phyloP scores from a whole-genome alignment of 2,797 vertebrate genomes.

The Arnoldichthys spilopterus region DNA sequence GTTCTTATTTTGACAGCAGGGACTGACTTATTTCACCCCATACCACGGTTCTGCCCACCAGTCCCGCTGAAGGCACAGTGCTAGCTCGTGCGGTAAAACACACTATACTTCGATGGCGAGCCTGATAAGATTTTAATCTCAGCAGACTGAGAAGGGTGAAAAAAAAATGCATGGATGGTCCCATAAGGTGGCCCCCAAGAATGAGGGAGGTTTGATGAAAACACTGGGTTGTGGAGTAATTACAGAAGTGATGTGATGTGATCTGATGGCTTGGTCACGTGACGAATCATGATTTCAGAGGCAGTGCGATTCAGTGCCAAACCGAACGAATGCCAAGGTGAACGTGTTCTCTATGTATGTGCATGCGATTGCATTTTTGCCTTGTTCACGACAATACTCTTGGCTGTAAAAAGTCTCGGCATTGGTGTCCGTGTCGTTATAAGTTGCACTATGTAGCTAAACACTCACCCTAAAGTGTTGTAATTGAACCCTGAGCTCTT shows the following conservation, averaged over 20 bases:
- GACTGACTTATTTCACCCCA: constrained; percentile 14
- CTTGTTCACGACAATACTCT: not conserved
- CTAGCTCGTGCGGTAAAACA: not conserved
- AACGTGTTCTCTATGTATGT: not conserved
- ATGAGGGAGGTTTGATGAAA: not conserved
- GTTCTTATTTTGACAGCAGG: constrained; percentile 6
- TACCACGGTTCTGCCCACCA: constrained; percentile 15
- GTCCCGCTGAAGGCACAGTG: not conserved
- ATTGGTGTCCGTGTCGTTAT: constrained; percentile 32
- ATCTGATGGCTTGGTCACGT: not conserved
- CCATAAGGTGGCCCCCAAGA: not conserved
- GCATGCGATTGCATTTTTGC: not conserved
- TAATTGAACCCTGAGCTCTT: constrained; percentile 28
- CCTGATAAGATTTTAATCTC: not conserved
- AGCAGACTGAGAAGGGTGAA: not conserved
- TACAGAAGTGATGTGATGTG: not conserved
- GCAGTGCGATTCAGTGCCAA: not conserved
- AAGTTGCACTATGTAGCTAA: not conserved
- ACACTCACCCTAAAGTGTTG: constrained; percentile 30
- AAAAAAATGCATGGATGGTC: not conserved
- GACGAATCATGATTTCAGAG: no score
- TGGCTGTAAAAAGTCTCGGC: not conserved
- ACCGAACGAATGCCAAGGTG: not conserved
- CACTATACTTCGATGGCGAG: not conserved
- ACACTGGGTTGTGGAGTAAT: no score